Conservation (phyloP, 2,797 vertebrate genomes). For the Helarctos malayanus region DNA sequence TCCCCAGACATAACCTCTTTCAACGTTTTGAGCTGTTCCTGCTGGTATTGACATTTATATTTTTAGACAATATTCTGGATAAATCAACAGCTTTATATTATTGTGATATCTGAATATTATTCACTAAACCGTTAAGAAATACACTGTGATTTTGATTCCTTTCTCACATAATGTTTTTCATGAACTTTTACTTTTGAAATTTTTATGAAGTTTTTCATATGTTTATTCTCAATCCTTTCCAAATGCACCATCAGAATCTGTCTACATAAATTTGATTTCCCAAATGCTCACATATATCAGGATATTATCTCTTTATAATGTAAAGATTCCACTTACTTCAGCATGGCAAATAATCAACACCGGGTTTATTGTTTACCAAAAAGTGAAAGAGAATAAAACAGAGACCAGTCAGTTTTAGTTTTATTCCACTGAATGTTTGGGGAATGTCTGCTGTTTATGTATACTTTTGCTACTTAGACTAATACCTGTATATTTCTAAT, state of each 20-base stretch:
- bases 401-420: neutral
- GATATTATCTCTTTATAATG: slow-evolving; percentile 33
- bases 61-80: slow-evolving; percentile 20
- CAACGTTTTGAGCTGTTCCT: neutral
- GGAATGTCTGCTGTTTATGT: neutral
- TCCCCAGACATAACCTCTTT: neutral
- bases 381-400: neutral
- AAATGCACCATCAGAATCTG: neutral
- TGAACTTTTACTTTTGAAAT: neutral
- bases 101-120: slow-evolving; percentile 3
- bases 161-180: neutral
- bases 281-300: neutral
- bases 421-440: neutral
- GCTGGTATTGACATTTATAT: neutral
- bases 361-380: neutral
- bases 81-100: neutral
- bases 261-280: slow-evolving; percentile 31
- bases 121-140: neutral
- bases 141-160: neutral
- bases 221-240: slow-evolving; percentile 40
- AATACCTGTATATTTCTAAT: slow-evolving; percentile 21
- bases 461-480: neutral
- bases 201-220: slow-evolving; percentile 28
- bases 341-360: neutral
- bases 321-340: slow-evolving; percentile 4